Conservation (phyloP, 1,140 invertebrate species). For the Nixonia krombeini region DNA sequence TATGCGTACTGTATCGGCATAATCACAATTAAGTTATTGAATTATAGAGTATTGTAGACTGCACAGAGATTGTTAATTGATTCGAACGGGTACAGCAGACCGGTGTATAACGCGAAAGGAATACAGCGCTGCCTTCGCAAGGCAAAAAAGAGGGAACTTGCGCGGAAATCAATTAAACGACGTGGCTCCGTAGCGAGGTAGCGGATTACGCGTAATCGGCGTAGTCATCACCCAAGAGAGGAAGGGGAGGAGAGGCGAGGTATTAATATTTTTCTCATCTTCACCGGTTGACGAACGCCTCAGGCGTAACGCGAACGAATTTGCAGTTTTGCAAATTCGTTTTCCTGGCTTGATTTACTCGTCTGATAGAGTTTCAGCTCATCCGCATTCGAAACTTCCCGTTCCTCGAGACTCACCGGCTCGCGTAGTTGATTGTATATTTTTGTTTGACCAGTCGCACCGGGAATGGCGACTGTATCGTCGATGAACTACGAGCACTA, state of each 20-base stretch:
- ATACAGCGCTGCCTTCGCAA: too few relatives aligned
- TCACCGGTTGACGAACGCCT: neutral
- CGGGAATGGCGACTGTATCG: too few relatives aligned
- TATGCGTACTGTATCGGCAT: too few relatives aligned
- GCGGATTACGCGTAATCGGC: neutral
- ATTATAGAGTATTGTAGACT: too few relatives aligned
- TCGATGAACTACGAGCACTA: too few relatives aligned
- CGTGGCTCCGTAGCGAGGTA: neutral
- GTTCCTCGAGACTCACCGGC: neutral
- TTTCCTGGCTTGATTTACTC: neutral
- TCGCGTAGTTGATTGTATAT: neutral
- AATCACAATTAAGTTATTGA: too few relatives aligned
- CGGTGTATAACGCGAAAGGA: too few relatives aligned
- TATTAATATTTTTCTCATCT: slow-evolving; percentile 10
- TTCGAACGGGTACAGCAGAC: too few relatives aligned
- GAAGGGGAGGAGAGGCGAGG: neutral
- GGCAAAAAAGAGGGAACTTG: too few relatives aligned
- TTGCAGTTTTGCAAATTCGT: slow-evolving; percentile 7
- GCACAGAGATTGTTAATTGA: too few relatives aligned
- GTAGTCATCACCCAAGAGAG: neutral
- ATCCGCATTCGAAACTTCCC: neutral
- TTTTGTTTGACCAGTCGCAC: too few relatives aligned
- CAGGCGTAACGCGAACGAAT: neutral
- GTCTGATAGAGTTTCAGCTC: neutral
- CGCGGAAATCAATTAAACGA: slow-evolving; percentile 1